A percentile compares a stretch with the other conserved stretches of the same genome.
phyloP scores from a whole-genome alignment of 2,888 invertebrate genomes.

The Campoplex capitator region DNA sequence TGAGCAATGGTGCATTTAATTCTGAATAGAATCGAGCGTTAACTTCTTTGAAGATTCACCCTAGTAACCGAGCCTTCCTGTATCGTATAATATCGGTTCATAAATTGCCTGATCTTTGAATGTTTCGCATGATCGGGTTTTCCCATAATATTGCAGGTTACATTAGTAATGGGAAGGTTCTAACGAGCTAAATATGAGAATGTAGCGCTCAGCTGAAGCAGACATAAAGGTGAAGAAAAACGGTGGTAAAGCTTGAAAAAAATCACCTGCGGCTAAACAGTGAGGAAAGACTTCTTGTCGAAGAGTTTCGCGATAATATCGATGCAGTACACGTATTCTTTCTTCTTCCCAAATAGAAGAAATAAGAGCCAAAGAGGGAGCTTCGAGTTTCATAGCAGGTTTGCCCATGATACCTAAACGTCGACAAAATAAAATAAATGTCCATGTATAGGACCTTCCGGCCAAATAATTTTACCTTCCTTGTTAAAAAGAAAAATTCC shows the following conservation, averaged over 20 bases:
- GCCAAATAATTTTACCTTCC: background rate
- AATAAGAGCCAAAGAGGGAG: conserved; percentile 73
- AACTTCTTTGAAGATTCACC: background rate
- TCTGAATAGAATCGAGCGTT: background rate
- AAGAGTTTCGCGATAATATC: conserved; percentile 54
- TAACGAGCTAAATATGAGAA: conserved; percentile 79
- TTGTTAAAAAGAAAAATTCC: background rate
- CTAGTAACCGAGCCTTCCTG: background rate
- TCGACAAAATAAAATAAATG: conserved; percentile 11
- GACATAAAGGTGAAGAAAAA: conserved; percentile 7
- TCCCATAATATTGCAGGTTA: conserved; percentile 12
- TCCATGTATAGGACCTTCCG: conserved; percentile 18
- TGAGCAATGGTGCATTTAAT: background rate
- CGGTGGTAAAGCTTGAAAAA: conserved; percentile 37
- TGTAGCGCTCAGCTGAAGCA: conserved; percentile 66
- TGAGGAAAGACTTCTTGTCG: conserved; percentile 40
- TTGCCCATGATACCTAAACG: conserved; percentile 74
- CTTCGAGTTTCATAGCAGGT: conserved; percentile 78
- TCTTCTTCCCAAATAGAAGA: conserved; percentile 68
- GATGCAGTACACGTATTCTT: conserved; percentile 80
- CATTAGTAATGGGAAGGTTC: conserved; percentile 66
- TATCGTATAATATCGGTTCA: background rate
- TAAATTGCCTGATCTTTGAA: conserved; percentile 34
- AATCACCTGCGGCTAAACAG: conserved; percentile 31
- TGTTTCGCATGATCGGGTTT: conserved; percentile 19